phyloP scores from a whole-genome alignment of 2,797 vertebrate genomes.

The Thunnus albacares region DNA sequence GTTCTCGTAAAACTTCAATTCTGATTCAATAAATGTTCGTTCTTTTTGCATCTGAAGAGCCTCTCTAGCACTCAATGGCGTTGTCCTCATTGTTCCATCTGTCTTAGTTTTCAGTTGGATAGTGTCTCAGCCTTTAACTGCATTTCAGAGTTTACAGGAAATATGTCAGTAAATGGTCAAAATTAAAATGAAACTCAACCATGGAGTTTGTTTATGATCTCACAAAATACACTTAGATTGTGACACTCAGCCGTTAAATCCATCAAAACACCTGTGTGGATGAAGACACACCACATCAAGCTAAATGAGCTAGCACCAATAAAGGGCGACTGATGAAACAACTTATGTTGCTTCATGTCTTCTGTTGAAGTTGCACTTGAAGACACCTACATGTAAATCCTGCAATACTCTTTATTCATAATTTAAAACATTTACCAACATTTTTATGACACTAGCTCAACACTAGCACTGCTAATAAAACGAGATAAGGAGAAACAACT shows the following conservation, averaged over 20 bases:
- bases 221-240: background rate
- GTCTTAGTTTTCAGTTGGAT: too few species aligned
- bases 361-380: too few species aligned
- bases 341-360: too few species aligned
- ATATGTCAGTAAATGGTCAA: background rate
- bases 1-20: background rate
- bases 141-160: background rate
- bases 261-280: background rate
- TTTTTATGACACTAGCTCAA: too few species aligned
- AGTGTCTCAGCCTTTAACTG: background rate
- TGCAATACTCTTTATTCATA: too few species aligned
- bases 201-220: background rate
- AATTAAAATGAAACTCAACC: background rate
- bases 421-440: too few species aligned
- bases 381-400: too few species aligned
- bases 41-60: background rate
- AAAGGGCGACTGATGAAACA: too few species aligned
- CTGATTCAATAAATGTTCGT: background rate
- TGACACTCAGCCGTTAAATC: background rate
- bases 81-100: background rate
- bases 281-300: background rate
- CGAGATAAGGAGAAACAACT: too few species aligned
- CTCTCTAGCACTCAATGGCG: background rate
- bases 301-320: too few species aligned
- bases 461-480: too few species aligned